Conservation (phyloP, 1,140 invertebrate genomes). For the Schlechtendalia chinensis region DNA sequence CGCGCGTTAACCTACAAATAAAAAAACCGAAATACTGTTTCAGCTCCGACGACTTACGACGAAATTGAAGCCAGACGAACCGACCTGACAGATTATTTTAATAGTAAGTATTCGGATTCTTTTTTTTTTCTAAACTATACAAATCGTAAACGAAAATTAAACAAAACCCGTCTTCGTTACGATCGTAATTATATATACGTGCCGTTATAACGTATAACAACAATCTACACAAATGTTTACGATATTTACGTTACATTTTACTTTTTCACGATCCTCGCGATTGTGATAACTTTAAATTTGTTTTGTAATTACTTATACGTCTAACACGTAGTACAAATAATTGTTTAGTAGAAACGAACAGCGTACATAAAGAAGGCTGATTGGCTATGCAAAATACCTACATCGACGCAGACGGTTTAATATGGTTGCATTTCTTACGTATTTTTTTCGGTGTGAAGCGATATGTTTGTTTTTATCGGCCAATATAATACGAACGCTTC, state of each 20-base stretch:
- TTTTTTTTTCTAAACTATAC: background rate
- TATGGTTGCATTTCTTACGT: background rate
- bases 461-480: no score
- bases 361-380: background rate
- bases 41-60: conserved; percentile 51
- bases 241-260: background rate
- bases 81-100: conserved; percentile 1
- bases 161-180: no score
- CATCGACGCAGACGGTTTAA: background rate
- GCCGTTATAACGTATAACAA: no score
- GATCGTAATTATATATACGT: no score
- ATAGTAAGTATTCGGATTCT: background rate
- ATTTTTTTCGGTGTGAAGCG: no score
- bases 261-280: background rate
- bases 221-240: no score
- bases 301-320: no score
- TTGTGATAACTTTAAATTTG: background rate
- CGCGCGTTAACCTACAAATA: no score
- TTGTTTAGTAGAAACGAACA: background rate
- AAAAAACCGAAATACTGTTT: conserved; percentile 38
- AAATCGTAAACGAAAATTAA: background rate
- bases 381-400: conserved; percentile 46
- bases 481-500: no score
- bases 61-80: conserved; percentile 54
- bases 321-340: no score